A percentile compares a stretch with the other conserved stretches of the same genome.
These are phyloP conservation scores for Orthosia gracilis DNA, from an alignment of 2,888 invertebrate genomes.

Conservation along the genomic window DNA sequence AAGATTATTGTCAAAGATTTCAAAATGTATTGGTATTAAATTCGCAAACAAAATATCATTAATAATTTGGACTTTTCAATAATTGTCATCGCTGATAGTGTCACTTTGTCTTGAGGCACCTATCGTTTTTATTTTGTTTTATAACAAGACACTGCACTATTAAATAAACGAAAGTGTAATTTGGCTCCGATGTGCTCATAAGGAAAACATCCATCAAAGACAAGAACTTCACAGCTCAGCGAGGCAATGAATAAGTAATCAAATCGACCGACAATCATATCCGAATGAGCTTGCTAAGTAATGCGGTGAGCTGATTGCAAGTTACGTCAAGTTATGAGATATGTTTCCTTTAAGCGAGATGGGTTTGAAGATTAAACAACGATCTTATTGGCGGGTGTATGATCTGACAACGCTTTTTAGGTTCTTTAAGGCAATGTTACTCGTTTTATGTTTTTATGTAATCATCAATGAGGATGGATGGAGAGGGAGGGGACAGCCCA, in stretches of 20 bases:
- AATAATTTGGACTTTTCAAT: too few relatives aligned
- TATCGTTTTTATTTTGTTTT: too few relatives aligned
- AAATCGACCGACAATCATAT: constrained; percentile 31
- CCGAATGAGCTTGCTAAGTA: constrained; percentile 39
- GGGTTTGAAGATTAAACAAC: constrained; percentile 33
- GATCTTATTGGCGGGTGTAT: constrained; percentile 4
- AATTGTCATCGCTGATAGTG: too few relatives aligned
- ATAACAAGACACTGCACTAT: background rate
- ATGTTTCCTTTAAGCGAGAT: constrained; percentile 42
- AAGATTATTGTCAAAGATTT: too few relatives aligned
- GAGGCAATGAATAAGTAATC: constrained; percentile 21
- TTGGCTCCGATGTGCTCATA: background rate
- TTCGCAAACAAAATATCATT: too few relatives aligned
- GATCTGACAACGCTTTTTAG: background rate
- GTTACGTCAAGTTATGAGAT: constrained; percentile 47
- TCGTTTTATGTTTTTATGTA: too few relatives aligned
- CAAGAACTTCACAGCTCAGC: constrained; percentile 20
- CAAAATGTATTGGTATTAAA: too few relatives aligned
- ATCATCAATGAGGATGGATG: too few relatives aligned
- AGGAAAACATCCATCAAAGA: constrained; percentile 26
- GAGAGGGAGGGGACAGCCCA: too few relatives aligned
- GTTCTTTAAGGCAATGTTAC: background rate
- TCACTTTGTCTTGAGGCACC: too few relatives aligned
- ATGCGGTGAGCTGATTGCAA: constrained; percentile 39
- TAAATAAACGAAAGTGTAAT: background rate